Evolutionary conservation across 2,113 vertebrate genomes (phyloP), one percentile per base, ranked within the genome.

Genomic region (Zosterops borbonicus): DNA sequence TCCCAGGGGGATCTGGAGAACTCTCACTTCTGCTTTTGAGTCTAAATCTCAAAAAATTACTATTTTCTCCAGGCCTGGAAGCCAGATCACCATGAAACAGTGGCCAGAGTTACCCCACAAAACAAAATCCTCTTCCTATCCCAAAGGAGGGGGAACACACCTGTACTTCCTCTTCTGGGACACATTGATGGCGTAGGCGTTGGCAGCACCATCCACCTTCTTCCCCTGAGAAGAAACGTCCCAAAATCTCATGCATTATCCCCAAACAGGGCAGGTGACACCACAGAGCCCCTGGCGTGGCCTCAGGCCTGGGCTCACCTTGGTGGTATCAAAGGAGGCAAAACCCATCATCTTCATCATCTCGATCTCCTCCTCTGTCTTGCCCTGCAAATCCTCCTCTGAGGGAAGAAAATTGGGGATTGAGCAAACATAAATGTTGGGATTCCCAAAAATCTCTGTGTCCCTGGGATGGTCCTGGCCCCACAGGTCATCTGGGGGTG

Each of bases 261-360:
- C 49, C 71, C 79, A 70, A 15, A 56, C 3, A 13, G 87, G 35
- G 41, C 25, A 18, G 63, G 9, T 11, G 49, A 42, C 56, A 33
- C 25, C 0, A 0, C 4, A 2, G 41, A 41, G 70, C 41, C n/a
- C 41, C 8, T 0, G 29, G n/a, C 15, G 29, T 1, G 17, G 21
- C 47, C 64, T 39, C 8, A 2, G 55, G 46, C 39, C 33, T 0
- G 0, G 12, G 39, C 98, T 98, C 94, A 99, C 99, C 98, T 99
- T 99, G 5, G 98, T 98, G 7, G 97, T 98, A 78, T 99, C 98
- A 47, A 99, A 99, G 11, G 98, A 96, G 52, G 95, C 96, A 79
- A 99, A 99, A 17, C 99, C 99, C 99, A 99, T 99, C 83, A 96
- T 88, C 86, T 99, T 99, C 98, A 99, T 99, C 99, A 99, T 99